Evolutionary conservation across 2,113 vertebrate species (phyloP).

Genomic region (Brachypteracias leptosomus): DNA sequence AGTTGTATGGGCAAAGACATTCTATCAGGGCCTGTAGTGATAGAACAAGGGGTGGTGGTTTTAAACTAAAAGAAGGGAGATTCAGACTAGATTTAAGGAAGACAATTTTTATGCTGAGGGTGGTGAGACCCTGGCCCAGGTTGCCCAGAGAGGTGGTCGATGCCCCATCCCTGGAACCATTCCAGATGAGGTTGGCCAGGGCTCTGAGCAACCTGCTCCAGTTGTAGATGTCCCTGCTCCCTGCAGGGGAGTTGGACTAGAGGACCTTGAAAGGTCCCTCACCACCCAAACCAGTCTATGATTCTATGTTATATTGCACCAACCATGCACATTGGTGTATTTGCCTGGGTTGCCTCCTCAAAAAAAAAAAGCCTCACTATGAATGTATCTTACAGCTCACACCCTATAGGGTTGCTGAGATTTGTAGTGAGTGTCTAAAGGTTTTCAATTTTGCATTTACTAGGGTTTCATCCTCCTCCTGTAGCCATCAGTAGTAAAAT

Average conservation of each 20-base stretch:
- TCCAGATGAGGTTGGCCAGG: neutral
- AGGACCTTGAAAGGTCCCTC: no score
- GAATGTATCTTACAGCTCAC: neutral
- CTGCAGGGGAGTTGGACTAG: no score
- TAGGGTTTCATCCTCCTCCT: neutral
- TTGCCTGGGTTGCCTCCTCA: neutral
- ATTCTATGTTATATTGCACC: neutral
- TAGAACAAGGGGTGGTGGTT: neutral
- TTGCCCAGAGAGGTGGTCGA: neutral
- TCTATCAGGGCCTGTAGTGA: neutral
- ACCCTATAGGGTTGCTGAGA: neutral
- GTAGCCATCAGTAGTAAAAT: neutral
- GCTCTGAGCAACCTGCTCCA: no score
- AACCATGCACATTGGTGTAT: rapidly evolving
- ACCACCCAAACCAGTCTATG: neutral
- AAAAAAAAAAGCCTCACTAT: neutral
- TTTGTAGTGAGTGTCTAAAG: neutral
- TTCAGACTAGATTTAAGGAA: neutral
- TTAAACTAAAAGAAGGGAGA: neutral
- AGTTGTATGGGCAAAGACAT: neutral
- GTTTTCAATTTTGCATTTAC: neutral
- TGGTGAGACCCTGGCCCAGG: neutral
- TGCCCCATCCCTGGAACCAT: neutral
- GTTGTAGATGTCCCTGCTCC: no score
- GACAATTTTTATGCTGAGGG: neutral